Evolutionary conservation across 1,140 invertebrate genomes (phyloP).

Genomic region (Zaprionus lachaisei): DNA sequence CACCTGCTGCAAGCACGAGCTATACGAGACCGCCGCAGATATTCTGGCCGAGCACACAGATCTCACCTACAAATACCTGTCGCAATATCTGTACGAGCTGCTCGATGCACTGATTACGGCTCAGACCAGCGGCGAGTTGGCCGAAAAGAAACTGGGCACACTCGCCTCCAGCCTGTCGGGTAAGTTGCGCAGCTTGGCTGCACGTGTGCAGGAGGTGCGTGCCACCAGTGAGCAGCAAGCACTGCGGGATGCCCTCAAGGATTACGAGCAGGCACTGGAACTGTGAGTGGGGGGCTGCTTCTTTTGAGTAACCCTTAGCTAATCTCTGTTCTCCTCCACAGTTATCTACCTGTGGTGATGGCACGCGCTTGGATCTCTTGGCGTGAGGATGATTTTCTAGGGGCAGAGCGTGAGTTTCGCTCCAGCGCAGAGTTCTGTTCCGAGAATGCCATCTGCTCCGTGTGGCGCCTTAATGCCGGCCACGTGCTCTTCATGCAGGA

Average conservation of each 20-base stretch:
- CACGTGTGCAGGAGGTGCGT: constrained; percentile 96
- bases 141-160: constrained; percentile 98
- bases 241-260: constrained; percentile 94
- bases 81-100: constrained; percentile 95
- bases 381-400: constrained; percentile 97
- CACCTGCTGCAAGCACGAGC: constrained; percentile 98
- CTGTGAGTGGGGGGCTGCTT: constrained; percentile 75
- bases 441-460: constrained; percentile 92
- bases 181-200: constrained; percentile 95
- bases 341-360: constrained; percentile 97
- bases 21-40: constrained; percentile 98
- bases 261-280: constrained; percentile 96
- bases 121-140: constrained; percentile 98
- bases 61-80: constrained; percentile 98
- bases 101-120: constrained; percentile 98
- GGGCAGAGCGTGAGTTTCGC: constrained; percentile 97
- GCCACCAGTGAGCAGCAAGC: constrained; percentile 94
- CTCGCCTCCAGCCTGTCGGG: constrained; percentile 96
- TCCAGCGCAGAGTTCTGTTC: constrained; percentile 99
- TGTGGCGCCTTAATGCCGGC: constrained; percentile 98
- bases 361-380: constrained; percentile 99
- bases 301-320: neutral
- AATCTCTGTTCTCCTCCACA: constrained; percentile 57
- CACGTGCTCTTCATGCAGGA: constrained; percentile 99
- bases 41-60: constrained; percentile 99